A percentile compares a stretch with the other conserved stretches of the same genome.
Evolutionary conservation across 2,797 vertebrate genomes (phyloP).

Genomic region (Otolemur crassicaudatus): DNA sequence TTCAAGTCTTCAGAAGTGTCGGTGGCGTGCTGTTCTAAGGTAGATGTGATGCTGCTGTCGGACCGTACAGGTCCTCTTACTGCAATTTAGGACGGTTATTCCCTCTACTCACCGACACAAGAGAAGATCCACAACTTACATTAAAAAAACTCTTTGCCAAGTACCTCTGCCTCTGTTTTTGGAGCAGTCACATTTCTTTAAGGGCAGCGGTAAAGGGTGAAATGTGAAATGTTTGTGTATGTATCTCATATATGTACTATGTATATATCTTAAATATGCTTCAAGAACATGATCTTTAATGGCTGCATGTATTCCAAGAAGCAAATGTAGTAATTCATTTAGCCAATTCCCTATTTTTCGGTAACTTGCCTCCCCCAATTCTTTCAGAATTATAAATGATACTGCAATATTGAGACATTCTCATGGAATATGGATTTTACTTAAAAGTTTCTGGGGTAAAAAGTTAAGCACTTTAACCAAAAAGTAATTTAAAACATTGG

Average conservation of each 20-base stretch:
- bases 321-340: neutral
- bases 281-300: neutral
- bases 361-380: neutral
- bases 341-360: no score
- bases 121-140: neutral
- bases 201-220: neutral
- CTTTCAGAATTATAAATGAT: neutral
- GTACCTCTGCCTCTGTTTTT: neutral
- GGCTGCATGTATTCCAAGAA: neutral
- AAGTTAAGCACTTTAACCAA: neutral
- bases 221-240: neutral
- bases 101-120: neutral
- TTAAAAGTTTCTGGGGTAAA: neutral
- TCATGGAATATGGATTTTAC: neutral
- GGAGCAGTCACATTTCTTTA: neutral
- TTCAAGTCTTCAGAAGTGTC: neutral
- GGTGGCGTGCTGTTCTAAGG: neutral
- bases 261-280: neutral
- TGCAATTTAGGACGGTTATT: neutral
- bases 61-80: neutral
- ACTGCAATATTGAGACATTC: neutral
- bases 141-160: neutral
- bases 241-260: neutral
- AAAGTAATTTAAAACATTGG: neutral
- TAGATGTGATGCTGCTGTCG: neutral